Percentiles rank a stretch among this genome's conserved stretches.
phyloP scores from a whole-genome alignment of 35 echinoderm and acorn worm species.

The Heliocidaris erythrogramma region DNA sequence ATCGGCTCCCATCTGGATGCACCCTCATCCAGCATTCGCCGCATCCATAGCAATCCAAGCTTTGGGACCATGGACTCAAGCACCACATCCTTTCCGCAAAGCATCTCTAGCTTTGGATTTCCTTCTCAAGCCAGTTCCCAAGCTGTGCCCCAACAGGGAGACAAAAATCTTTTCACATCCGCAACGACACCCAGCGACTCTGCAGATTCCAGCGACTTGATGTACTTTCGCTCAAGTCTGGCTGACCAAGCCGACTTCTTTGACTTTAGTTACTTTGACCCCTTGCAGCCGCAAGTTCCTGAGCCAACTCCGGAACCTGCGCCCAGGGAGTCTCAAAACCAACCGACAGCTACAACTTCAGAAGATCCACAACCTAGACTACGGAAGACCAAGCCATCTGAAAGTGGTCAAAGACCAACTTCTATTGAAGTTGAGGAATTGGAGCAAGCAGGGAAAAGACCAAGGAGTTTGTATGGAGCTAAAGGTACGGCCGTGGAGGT shows the following conservation, averaged over 20 bases:
- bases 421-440: slow-evolving; percentile 32
- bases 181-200: background rate
- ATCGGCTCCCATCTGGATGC: background rate
- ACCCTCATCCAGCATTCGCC: background rate
- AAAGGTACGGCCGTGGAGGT: slow-evolving; percentile 41
- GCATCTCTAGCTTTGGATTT: background rate
- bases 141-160: background rate
- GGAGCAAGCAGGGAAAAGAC: slow-evolving; percentile 38
- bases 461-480: slow-evolving; percentile 43
- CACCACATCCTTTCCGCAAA: background rate
- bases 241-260: slow-evolving; percentile 49
- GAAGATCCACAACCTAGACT: slow-evolving; percentile 5
- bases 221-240: slow-evolving; percentile 66
- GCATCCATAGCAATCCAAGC: slow-evolving; percentile 34
- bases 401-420: slow-evolving; percentile 8
- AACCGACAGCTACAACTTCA: background rate
- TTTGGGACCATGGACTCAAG: background rate
- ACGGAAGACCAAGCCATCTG: background rate
- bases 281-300: slow-evolving; percentile 36
- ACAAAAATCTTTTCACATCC: background rate
- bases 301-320: background rate
- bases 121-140: background rate
- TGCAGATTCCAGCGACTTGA: slow-evolving; percentile 59
- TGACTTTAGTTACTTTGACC: slow-evolving; percentile 86
- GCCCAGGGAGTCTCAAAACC: slow-evolving; percentile 5